A percentile compares a stretch with the other conserved stretches of the same genome.
These are phyloP conservation scores for Drosophila macrospina DNA, from an alignment of 2,888 invertebrate genomes.

Conservation along the genomic window DNA sequence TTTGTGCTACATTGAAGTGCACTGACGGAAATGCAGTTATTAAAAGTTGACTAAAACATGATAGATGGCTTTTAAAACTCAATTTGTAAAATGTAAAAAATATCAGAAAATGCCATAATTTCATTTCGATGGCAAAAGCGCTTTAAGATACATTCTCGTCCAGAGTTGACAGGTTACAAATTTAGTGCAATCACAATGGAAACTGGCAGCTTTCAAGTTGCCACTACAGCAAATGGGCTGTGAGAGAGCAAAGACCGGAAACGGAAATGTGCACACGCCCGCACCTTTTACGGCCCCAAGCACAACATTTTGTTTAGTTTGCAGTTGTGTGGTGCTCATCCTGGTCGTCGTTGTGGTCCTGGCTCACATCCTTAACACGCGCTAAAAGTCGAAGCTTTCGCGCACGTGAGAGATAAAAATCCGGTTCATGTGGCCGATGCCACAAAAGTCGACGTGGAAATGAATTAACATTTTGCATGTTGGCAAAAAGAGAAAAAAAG, in stretches of 20 bases:
- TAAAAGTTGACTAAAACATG: slow-evolving; percentile 56
- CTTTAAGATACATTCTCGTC: slow-evolving; percentile 32
- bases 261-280: slow-evolving; percentile 69
- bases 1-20: slow-evolving; percentile 56
- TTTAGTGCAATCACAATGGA: slow-evolving; percentile 33
- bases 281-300: slow-evolving; percentile 34
- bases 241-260: slow-evolving; percentile 46
- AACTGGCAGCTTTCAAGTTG: slow-evolving; percentile 38
- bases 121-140: background rate
- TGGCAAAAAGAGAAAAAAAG: slow-evolving; percentile 38
- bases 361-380: slow-evolving; percentile 7
- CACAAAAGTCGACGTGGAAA: slow-evolving; percentile 63
- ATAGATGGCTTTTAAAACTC: slow-evolving; percentile 59
- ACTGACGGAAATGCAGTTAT: slow-evolving; percentile 75
- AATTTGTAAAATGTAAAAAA: slow-evolving; percentile 48
- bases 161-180: slow-evolving; percentile 39
- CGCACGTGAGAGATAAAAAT: slow-evolving; percentile 69
- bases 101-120: background rate
- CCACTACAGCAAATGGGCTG: slow-evolving; percentile 33
- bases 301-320: slow-evolving; percentile 58
- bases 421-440: slow-evolving; percentile 55
- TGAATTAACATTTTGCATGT: slow-evolving; percentile 80
- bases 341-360: background rate
- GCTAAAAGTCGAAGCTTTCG: slow-evolving; percentile 21
- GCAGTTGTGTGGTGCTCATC: slow-evolving; percentile 37